Evolutionary conservation across 1,140 invertebrate genomes (phyloP), one percentile per base, ranked within the genome.

Genomic region (Meloidogyne hapla): DNA sequence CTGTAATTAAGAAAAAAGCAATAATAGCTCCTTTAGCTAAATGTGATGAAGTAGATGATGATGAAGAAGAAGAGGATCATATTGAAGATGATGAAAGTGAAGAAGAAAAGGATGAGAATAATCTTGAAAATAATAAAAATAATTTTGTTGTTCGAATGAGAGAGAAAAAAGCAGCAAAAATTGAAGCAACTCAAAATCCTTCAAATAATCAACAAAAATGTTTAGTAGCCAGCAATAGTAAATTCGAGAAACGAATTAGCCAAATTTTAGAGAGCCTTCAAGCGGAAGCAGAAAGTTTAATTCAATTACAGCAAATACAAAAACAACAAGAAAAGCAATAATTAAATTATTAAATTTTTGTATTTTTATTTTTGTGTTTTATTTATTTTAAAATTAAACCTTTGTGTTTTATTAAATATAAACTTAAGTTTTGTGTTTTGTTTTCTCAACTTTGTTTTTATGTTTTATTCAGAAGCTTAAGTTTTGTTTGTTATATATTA

Each of bases 201-300:
- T 33, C 33, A 6, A 33, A 33, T 33, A 33, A 33, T 6, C 33
- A 33, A 0, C 33, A 33, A 33, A 33, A 33, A 6, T 75, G 1
- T n/a, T 28, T 23, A n/a, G 65, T 26, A 28, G 45, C 40, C 40
- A 80, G 80, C 33, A 74, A 71, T 33, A 65, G 74, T 28, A 72
- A 79, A 26, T 86, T 87, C 69, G 82, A 83, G 48, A 81, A 87
- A 40, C 63, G 85, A 67, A 87, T 86, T 42, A 79, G 72, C 48
- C 67, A 83, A 48, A 87, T 86, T 42, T 66, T 86, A 28, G 85
- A 86, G 63, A 77, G 79, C 45, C 74, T 86, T 6, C 80, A 86
- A 13, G 61, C 66, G 45, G 76, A 84, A 71, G 72, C 75, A 13
- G 71, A 77, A 42, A 75, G 69, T 72, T 62, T 83, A 65, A 67